Evolutionary conservation across 1,140 invertebrate species (phyloP), one percentile per base, ranked within the genome.

Genomic region (Scylla paramamosain): DNA sequence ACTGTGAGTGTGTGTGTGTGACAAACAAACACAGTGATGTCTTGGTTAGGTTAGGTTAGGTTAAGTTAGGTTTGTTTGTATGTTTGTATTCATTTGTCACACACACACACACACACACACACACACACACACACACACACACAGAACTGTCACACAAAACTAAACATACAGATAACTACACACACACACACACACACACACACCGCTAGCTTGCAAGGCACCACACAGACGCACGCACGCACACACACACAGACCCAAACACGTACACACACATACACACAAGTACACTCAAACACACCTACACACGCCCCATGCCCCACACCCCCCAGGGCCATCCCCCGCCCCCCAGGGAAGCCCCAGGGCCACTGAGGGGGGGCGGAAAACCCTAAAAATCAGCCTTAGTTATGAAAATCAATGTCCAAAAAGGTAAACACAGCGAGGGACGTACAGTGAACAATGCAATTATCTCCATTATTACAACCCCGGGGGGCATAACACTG

Each of bases 351-450:
- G 20, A 1, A 12, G 6, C 67, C n/a, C 67, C 25, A 7, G 20
- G 67, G n/a, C 6, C 25, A 25, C 0, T n/a, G 6, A 12, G 6
- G 20, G 67, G 67, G 67, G 67, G 67, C 12, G 6, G 8, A 77
- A 77, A 77, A 77, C 67, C 83, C 82, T 77, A 20, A 77, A 77
- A 77, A 77, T 77, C 16, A 25, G 4, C 16, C 6, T n/a, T 77
- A 77, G 88, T 48, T 67, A 92, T 82, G 91, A 92, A 92, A 92
- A 92, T 92, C 91, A 92, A 92, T 92, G 91, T 48, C 39, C 31
- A 45, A 90, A 90, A 90, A 90, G 25, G 29, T 52, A 46, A 52
- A 48, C 88, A 90, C 6, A 16, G 52, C 12, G 52, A 59, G 12
- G 10, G 20, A 12, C 52, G 20, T 12, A 20, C 10, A 12, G 20